Base-by-base conservation (phyloP, 1,140 invertebrate species). In the Zaprionus gabonicus region DNA sequence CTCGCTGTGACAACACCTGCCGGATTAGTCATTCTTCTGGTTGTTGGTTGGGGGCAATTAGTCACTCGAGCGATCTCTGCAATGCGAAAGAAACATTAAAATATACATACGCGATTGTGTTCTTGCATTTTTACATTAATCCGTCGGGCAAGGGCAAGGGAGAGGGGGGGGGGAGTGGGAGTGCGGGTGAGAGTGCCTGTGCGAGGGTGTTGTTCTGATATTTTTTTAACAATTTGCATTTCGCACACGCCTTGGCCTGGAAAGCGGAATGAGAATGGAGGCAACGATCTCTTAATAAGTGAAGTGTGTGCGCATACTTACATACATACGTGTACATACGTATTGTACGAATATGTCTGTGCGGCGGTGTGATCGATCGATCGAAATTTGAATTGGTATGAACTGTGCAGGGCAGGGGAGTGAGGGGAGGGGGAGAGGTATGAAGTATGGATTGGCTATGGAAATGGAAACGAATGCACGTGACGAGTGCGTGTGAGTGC, bases 211-310 rank as follows among this genome's bases (percentile, higher is more conserved):
- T 83, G 84, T 70, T 77, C 71, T 83, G 80, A 78, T 58, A 49
- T 66, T 36, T 20, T 80, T 76, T 81, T 75, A 72, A 51, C 46
- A 76, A 77, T 77, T 77, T 77, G 75, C 75, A 77, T 77, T 77
- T 77, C 71, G 80, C 71, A 90, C 84, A 88, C 84, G 84, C 84
- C 84, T 88, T 88, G 84, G 84, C 84, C 84, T 88, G 85, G 63
- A 90, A 90, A 88, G 73, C 55, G 67, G 74, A 80, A 87, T 71
- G 74, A 70, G 74, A 77, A 87, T 71, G 74, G 66, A 57, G 82
- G 82, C 82, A 85, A 87, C 85, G 84, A 87, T 87, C 84, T 87
- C 60, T 81, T 79, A 80, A 41, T 70, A 70, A 41, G n/a, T 31
- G 17, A 41, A 55, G 41, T 58, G 31, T 57, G 41, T 46, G 41